Conservation (phyloP, 1,140 invertebrate genomes). For the Dufourea novaeangliae region DNA sequence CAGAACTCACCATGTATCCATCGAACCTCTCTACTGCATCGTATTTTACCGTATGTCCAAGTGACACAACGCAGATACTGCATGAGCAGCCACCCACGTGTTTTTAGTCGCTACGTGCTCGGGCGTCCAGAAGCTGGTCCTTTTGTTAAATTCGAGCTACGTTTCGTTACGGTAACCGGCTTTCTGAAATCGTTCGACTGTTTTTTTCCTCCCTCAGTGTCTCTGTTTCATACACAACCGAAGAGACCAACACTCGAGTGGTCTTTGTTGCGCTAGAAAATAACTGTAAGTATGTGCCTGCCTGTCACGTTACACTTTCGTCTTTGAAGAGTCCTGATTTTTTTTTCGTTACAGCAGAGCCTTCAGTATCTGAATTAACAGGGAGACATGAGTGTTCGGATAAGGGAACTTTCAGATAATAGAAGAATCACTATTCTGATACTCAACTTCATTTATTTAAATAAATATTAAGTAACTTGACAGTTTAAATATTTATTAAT, state of each 20-base stretch:
- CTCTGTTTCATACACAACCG: neutral
- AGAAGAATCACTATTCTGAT: too few species aligned
- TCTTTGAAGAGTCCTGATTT: too few species aligned
- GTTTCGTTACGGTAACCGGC: neutral
- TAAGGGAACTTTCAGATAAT: too few species aligned
- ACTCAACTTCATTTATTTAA: too few species aligned
- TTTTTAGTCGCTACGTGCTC: conserved; percentile 12
- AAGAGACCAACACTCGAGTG: neutral
- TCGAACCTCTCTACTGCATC: neutral
- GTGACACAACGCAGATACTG: conserved; percentile 73
- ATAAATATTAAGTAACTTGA: too few species aligned
- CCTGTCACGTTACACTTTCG: too few species aligned
- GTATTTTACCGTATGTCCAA: conserved; percentile 54
- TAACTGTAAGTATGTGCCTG: too few species aligned
- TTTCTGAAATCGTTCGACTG: neutral
- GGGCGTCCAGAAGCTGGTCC: neutral
- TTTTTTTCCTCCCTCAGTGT: neutral
- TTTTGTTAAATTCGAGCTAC: neutral
- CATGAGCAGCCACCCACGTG: conserved; percentile 63
- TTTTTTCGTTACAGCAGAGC: too few species aligned
- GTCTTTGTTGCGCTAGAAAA: neutral
- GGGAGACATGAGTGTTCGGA: too few species aligned
- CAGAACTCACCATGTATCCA: neutral
- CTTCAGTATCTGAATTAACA: too few species aligned
- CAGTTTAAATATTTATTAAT: too few species aligned